Evolutionary conservation across 2,113 vertebrate species (phyloP), one percentile per base, ranked within the genome.

Genomic region (Neoarius graeffei): DNA sequence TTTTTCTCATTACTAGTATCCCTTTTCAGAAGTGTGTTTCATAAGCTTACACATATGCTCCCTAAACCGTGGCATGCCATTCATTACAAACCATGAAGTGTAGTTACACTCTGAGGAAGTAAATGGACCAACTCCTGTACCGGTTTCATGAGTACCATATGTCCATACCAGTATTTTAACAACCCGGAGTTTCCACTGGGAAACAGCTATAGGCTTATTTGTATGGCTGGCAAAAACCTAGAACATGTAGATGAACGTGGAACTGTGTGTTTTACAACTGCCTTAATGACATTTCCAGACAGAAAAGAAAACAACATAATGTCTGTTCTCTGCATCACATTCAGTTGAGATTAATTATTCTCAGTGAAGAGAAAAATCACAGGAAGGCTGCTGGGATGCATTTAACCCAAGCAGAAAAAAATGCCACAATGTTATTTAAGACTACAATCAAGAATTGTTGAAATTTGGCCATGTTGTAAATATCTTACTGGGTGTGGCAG

Each of bases 251-350:
- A 88, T 88, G 50, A 88, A 88, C 48, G 14, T 79, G 62, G 60
- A 54, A 84, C 50, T 66, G 50, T 48, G n/a, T 84, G 82, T 79
- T 88, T 88, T 84, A 84, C 81, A 67, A 64, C 81, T 66, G 87
- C 71, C 73, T 67, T 84, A 77, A 88, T 88, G 81, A 84, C 59
- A 79, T 88, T 88, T 88, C 82, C 87, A 88, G 87, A 82, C 69
- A 67, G 80, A 82, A 82, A 86, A 87, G 54, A 79, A 88, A 77
- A 66, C 48, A 79, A 88, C 66, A 77, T 77, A 57, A 76, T 25
- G 48, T 66, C 86, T 88, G 86, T 54, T 88, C 81, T 84, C 69
- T 71, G 25, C 69, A 76, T 84, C 48, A 66, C 81, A 77, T 76
- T 88, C 81, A 79, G 79, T 50, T 56, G 81, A 84, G 71, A 84